Evolutionary conservation across 2,113 vertebrate genomes (phyloP).

Genomic region (Lasiurus borealis): DNA sequence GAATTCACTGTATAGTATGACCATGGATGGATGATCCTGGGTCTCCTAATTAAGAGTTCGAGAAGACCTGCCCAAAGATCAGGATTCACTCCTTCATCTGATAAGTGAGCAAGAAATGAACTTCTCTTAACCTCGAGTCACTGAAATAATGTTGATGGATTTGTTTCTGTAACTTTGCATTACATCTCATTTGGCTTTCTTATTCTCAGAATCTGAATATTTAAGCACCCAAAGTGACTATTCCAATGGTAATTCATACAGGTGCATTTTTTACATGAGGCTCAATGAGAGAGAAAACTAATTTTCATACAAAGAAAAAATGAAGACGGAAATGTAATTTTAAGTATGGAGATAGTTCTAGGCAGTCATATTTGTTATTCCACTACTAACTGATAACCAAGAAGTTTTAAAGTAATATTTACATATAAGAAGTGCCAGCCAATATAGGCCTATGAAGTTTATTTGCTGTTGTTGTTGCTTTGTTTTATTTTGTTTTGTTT

Average conservation of each 20-base stretch:
- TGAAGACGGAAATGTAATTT: neutral
- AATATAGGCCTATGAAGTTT: neutral
- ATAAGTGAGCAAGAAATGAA: conserved; percentile 13
- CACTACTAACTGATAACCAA: neutral
- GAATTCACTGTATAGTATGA: neutral
- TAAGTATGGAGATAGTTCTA: neutral
- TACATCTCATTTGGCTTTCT: neutral
- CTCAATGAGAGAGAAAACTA: neutral
- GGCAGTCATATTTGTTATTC: neutral
- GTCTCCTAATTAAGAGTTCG: neutral
- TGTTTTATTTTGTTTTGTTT: neutral
- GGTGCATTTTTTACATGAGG: neutral
- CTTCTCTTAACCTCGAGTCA: neutral
- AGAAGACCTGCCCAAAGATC: neutral
- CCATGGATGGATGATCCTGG: neutral
- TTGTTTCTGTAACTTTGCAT: neutral
- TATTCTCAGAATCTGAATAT: neutral
- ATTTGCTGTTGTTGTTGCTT: neutral
- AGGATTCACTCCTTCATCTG: neutral
- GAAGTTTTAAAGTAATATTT: neutral
- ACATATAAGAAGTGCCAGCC: neutral
- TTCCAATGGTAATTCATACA: neutral
- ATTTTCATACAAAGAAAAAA: neutral
- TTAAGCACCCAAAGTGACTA: neutral
- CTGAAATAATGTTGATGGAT: neutral